Conservation (phyloP, 2,113 vertebrate species). For the Saguinus imperator region DNA sequence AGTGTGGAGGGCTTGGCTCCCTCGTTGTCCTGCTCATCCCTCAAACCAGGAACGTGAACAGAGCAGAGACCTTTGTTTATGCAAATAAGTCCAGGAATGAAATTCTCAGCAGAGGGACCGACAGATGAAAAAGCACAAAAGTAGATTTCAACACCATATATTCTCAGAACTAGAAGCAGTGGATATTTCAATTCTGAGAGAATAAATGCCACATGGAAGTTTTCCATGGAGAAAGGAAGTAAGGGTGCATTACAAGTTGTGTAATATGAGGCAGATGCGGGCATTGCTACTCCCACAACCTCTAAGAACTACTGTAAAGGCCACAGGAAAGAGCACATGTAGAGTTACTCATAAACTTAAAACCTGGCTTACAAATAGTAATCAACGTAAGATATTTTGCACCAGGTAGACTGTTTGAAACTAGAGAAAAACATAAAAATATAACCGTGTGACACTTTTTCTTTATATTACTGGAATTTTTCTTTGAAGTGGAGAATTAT, state of each 20-base stretch:
- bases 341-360: background rate
- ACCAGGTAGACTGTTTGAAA: background rate
- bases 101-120: background rate
- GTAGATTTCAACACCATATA: background rate
- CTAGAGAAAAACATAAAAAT: background rate
- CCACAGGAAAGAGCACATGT: background rate
- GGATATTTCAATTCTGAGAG: background rate
- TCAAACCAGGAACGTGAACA: background rate
- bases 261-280: background rate
- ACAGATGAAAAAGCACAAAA: background rate
- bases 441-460: background rate
- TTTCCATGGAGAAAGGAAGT: background rate
- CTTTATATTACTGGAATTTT: background rate
- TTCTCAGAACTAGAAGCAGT: background rate
- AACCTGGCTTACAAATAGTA: background rate
- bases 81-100: background rate
- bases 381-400: background rate
- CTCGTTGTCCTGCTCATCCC: background rate
- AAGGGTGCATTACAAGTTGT: background rate
- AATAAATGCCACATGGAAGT: background rate
- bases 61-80: background rate
- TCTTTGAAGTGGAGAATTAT: background rate
- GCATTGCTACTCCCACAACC: background rate
- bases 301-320: background rate
- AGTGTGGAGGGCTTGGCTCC: background rate